phyloP scores from a whole-genome alignment of 2,888 invertebrate species.

The Rhamphomyia laevipes region DNA sequence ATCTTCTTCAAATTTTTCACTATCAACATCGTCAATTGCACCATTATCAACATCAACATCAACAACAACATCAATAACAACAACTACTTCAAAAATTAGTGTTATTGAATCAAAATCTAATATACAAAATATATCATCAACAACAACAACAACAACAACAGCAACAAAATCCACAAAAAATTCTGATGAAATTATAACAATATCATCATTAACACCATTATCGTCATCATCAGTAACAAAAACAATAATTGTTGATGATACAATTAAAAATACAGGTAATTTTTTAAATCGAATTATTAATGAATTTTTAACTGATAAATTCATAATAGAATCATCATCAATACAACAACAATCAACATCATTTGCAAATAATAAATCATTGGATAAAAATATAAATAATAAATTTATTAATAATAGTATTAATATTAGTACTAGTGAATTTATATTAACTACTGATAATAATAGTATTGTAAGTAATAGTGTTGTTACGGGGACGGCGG shows the following conservation, averaged over 20 bases:
- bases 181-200: background rate
- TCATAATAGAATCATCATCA: too few relatives aligned
- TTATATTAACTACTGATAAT: too few relatives aligned
- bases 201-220: background rate
- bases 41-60: background rate
- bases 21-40: background rate
- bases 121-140: background rate
- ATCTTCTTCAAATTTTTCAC: background rate
- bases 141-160: background rate
- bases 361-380: too few relatives aligned
- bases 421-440: too few relatives aligned
- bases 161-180: background rate
- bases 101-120: background rate
- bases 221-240: background rate
- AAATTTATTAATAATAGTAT: too few relatives aligned
- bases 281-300: conserved; percentile 25
- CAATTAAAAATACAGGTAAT: conserved; percentile 16
- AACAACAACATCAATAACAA: background rate
- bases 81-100: background rate
- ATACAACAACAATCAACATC: too few relatives aligned
- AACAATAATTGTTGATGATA: background rate
- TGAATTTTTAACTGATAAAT: conserved; percentile 23
- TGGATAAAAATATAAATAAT: too few relatives aligned
- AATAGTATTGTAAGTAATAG: too few relatives aligned
- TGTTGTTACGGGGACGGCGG: too few relatives aligned